phyloP scores from a whole-genome alignment of 2,113 vertebrate genomes.

The Ornithorhynchus anatinus region DNA sequence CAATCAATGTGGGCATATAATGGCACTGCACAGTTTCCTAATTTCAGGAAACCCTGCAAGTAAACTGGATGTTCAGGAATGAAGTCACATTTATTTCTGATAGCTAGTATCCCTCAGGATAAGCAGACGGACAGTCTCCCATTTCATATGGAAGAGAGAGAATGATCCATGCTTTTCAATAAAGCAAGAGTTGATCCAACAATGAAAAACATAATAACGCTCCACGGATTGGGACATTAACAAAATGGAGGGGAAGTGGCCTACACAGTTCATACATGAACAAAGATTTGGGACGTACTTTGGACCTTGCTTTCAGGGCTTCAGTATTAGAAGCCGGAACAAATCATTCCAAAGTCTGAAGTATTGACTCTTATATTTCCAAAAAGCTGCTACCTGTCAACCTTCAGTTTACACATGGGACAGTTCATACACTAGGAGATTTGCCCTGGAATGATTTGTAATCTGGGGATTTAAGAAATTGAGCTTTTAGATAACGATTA shows the following conservation, averaged over 20 bases:
- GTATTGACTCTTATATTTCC: neutral
- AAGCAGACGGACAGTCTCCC: neutral
- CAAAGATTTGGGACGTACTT: neutral
- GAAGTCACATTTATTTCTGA: neutral
- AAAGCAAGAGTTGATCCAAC: neutral
- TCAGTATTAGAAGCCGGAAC: neutral
- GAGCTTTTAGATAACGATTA: neutral
- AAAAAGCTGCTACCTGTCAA: neutral
- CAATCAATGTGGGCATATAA: too few relatives aligned
- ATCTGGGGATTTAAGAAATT: constrained; percentile 4
- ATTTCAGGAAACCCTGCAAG: neutral
- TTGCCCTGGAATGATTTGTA: neutral
- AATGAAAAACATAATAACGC: neutral
- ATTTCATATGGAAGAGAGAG: neutral
- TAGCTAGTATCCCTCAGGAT: too few relatives aligned
- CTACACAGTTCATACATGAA: neutral
- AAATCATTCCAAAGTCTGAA: neutral
- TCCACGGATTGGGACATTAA: neutral
- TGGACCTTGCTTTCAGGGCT: neutral
- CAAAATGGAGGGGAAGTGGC: neutral
- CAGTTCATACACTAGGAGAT: neutral
- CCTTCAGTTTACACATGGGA: neutral
- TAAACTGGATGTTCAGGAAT: neutral
- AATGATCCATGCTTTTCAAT: neutral
- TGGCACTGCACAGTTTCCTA: neutral